Percentiles rank a stretch among this genome's conserved stretches.
phyloP scores from a whole-genome alignment of 2,888 invertebrate genomes.

The Meganola albula region DNA sequence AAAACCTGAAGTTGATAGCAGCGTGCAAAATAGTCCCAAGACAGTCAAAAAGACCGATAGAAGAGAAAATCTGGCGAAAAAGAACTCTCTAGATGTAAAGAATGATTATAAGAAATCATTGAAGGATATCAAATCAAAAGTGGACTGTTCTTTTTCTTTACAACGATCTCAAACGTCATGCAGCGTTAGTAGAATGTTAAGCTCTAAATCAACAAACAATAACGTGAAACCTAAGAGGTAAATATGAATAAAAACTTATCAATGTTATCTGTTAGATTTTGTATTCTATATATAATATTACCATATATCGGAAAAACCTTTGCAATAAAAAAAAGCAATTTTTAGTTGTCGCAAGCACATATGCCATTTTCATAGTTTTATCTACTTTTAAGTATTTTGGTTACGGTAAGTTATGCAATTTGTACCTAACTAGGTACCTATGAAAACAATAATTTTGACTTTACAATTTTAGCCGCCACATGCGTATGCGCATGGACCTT shows the following conservation, averaged over 20 bases:
- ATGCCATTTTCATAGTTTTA: too few relatives aligned
- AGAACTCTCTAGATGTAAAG: slow-evolving; percentile 83
- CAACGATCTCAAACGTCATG: slow-evolving; percentile 72
- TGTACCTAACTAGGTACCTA: too few relatives aligned
- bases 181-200: slow-evolving; percentile 67
- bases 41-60: slow-evolving; percentile 80
- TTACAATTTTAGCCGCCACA: slow-evolving; percentile 55
- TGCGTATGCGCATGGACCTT: slow-evolving; percentile 74
- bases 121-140: slow-evolving; percentile 93
- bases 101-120: slow-evolving; percentile 84
- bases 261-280: too few relatives aligned
- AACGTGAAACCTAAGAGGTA: slow-evolving; percentile 73
- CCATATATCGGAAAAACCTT: too few relatives aligned
- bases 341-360: too few relatives aligned
- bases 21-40: slow-evolving; percentile 78
- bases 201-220: slow-evolving; percentile 59
- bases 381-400: too few relatives aligned
- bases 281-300: too few relatives aligned
- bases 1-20: slow-evolving; percentile 71
- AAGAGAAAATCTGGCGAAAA: slow-evolving; percentile 80
- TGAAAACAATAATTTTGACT: not conserved
- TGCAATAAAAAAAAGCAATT: too few relatives aligned
- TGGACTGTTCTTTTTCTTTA: slow-evolving; percentile 77
- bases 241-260: too few relatives aligned
- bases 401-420: too few relatives aligned